Percentiles rank a stretch among this genome's conserved stretches.
Conservation (phyloP, 2,113 vertebrate species). For the Saimiri boliviensis region DNA sequence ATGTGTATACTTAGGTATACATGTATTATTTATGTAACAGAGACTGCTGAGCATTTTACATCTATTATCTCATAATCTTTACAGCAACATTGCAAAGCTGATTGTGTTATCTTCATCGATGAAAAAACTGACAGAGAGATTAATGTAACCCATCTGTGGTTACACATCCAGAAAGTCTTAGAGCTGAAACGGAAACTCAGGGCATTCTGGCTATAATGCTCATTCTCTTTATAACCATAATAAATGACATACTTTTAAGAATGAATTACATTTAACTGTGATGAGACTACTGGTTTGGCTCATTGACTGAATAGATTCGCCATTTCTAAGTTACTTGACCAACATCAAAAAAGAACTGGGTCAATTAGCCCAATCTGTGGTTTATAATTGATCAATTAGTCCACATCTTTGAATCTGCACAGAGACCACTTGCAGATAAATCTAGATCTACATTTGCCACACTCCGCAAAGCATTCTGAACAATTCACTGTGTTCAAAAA, state of each 20-base stretch:
- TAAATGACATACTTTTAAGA: not conserved
- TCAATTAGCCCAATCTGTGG: not conserved
- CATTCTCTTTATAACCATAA: not conserved
- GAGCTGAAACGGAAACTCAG: not conserved
- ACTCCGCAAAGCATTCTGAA: slow-evolving; percentile 44
- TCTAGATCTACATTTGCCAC: slow-evolving; percentile 28
- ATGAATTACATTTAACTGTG: slow-evolving; percentile 1
- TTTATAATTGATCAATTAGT: not conserved
- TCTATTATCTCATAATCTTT: not conserved
- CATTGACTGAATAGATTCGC: not conserved
- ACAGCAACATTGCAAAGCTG: not conserved
- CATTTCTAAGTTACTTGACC: not conserved
- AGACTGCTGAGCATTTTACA: not conserved
- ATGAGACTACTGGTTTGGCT: not conserved
- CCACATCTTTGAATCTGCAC: slow-evolving; percentile 6
- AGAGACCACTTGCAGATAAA: slow-evolving; percentile 8
- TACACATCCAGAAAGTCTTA: not conserved
- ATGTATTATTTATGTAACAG: not conserved
- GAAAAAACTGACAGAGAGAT: not conserved
- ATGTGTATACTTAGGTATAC: not conserved
- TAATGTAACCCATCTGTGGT: not conserved
- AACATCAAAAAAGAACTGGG: not conserved
- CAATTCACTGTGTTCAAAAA: slow-evolving; percentile 52
- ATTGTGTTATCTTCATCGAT: not conserved
- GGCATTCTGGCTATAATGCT: not conserved